Evolutionary conservation across 2,797 vertebrate species (phyloP).

Genomic region (Choloepus didactylus): DNA sequence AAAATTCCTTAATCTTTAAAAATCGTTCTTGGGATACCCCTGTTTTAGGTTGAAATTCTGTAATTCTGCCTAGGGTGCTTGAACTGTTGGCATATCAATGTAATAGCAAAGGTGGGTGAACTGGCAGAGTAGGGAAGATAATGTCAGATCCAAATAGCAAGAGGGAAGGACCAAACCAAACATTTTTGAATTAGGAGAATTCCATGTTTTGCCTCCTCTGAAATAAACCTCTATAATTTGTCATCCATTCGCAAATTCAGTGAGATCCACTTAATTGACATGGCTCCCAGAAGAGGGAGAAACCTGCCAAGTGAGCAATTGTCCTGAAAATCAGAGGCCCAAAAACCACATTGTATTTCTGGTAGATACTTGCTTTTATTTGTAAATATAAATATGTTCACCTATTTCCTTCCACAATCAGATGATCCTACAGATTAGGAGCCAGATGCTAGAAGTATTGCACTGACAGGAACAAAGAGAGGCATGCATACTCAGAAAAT

Average conservation of each 20-base stretch:
- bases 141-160: conserved; percentile 29
- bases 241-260: conserved; percentile 56
- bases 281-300: conserved; percentile 55
- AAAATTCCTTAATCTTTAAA: conserved; percentile 37
- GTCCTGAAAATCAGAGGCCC: conserved; percentile 62
- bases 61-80: conserved; percentile 15
- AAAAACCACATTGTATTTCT: conserved; percentile 31
- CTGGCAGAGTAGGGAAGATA: conserved; percentile 21
- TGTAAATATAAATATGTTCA: conserved; percentile 63
- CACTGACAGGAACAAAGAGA: conserved; percentile 10
- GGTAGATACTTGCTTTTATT: conserved; percentile 61
- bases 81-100: conserved; percentile 5
- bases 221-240: conserved; percentile 57
- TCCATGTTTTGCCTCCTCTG: conserved; percentile 27
- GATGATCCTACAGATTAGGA: conserved; percentile 49
- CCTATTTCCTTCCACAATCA: conserved; percentile 62
- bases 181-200: conserved; percentile 59
- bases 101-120: conserved; percentile 46
- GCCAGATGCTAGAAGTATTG: neutral
- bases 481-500: neutral
- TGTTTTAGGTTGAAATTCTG: neutral
- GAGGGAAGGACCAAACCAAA: conserved; percentile 58
- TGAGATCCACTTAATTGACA: conserved; percentile 53
- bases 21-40: neutral
- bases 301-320: conserved; percentile 69